Evolutionary conservation across 2,888 invertebrate genomes (phyloP).

Genomic region (Melinaea menophilus): DNA sequence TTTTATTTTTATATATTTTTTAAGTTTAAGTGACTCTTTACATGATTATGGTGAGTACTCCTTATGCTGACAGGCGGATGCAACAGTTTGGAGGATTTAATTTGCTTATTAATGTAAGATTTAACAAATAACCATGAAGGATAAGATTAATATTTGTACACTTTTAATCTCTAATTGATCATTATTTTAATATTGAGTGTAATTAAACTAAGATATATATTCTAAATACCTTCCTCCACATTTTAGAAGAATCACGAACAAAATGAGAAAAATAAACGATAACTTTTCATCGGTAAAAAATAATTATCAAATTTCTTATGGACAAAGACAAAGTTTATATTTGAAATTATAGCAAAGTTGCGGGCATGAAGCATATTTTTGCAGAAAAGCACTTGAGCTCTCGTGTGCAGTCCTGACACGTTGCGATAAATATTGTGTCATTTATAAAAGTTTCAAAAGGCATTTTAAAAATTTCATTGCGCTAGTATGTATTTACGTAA

Average conservation of each 20-base stretch:
- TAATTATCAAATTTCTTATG: constrained; percentile 16
- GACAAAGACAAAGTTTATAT: constrained; percentile 16
- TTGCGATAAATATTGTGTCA: constrained; percentile 46
- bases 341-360: constrained; percentile 11
- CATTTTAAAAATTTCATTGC: constrained; percentile 34
- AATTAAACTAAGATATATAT: background rate
- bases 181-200: too few species aligned
- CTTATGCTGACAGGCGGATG: too few species aligned
- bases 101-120: too few species aligned
- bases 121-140: too few species aligned
- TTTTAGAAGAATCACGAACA: constrained; percentile 8
- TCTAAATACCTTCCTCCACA: background rate
- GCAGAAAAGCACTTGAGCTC: constrained; percentile 7
- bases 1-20: too few species aligned
- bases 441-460: constrained; percentile 37
- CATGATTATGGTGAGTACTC: too few species aligned
- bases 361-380: constrained; percentile 1
- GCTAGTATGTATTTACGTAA: constrained; percentile 9
- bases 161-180: too few species aligned
- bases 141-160: too few species aligned
- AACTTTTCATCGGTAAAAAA: constrained; percentile 22
- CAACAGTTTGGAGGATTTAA: too few species aligned
- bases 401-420: constrained; percentile 36
- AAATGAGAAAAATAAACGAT: constrained; percentile 2
- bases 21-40: too few species aligned